Percentiles rank a stretch among this genome's conserved stretches.
Conservation (phyloP, 2,113 vertebrate species). For the Sarotherodon lohbergeri region DNA sequence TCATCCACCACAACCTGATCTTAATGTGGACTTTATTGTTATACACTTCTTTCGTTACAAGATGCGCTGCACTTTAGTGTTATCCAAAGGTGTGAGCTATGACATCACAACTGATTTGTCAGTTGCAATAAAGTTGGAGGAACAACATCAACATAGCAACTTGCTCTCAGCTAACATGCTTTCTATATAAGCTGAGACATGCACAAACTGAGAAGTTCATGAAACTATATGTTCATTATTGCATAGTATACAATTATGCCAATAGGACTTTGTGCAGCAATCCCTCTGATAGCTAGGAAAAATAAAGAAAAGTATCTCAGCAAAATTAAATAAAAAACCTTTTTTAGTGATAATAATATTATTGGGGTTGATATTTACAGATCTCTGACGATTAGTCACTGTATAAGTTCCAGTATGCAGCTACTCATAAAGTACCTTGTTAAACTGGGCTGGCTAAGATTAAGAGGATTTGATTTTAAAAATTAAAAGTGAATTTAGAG, state of each 20-base stretch:
- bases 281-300: not conserved
- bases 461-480: not conserved
- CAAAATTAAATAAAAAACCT: too few relatives aligned
- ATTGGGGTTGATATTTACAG: not conserved
- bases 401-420: not conserved
- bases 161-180: not conserved
- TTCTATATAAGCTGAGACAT: not conserved
- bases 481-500: not conserved
- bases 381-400: not conserved
- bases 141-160: not conserved
- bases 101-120: not conserved
- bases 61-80: not conserved
- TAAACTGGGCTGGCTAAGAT: not conserved
- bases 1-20: not conserved
- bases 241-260: not conserved
- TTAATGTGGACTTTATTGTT: not conserved
- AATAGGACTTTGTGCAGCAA: not conserved
- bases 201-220: not conserved
- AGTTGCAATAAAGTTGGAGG: not conserved
- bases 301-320: not conserved
- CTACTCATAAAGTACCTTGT: not conserved
- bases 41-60: not conserved
- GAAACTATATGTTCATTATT: not conserved
- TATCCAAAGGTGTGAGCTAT: not conserved
- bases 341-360: not conserved